Evolutionary conservation across 2,113 vertebrate genomes (phyloP), one percentile per base, ranked within the genome.

Genomic region (Thymallus thymallus): DNA sequence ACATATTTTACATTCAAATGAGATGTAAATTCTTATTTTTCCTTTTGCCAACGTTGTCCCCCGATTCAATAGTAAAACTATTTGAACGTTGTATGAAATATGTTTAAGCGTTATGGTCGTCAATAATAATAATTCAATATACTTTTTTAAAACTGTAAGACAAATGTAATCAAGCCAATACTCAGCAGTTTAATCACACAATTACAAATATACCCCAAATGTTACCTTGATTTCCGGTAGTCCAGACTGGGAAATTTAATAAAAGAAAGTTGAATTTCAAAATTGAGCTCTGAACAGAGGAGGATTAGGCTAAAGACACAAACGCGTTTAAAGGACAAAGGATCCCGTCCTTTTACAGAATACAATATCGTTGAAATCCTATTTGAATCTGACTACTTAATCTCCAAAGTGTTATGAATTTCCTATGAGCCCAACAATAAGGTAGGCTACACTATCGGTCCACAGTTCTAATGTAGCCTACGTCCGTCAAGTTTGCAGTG

Each of bases 1-100:
- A 73, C 35, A 66, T 35, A 78, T 74, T 71, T 82, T 58, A 79
- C 78, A 84, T 88, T 82, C 85, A 90, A 90, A 89, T 87, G 77
- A 90, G 84, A 90, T 86, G 87, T 82, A 84, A 81, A 85, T 89
- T 74, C 66, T n/a, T 30, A 18, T 66, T 16, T 16, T 62, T 29
- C 48, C 0, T 7, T 30, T 3, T 12, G 51, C 41, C 30, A 16
- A 9, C 16, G 7, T 13, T 55, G 14, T 55, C 7, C 66, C 5
- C 10, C 3, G 7, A 41, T 10, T 22, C 56, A 60, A 56, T 56
- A 56, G 51, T 18, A 56, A 51, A 51, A 2, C 14, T 16, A 60
- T 60, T 60, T 51, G 35, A 41, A 41, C 16, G 48, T 51, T 16
- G 56, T 60, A 60, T 6, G n/a, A 41, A 12, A 10, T 41, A 60